A percentile compares a stretch with the other conserved stretches of the same genome.
These are phyloP conservation scores for Sussaba pulchella DNA, from an alignment of 2,888 invertebrate species.

Conservation along the genomic window DNA sequence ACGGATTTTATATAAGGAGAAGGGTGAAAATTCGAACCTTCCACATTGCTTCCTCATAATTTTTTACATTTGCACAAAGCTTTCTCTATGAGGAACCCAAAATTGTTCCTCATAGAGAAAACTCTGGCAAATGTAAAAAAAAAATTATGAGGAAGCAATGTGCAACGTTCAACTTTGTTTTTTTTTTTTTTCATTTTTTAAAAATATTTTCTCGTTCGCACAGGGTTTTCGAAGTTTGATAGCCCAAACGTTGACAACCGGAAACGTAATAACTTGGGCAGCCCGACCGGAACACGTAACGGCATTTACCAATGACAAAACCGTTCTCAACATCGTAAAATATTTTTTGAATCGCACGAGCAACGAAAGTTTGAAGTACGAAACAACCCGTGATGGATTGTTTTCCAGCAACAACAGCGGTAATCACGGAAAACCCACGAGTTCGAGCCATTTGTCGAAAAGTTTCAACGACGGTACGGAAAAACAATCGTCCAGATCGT, in stretches of 20 bases:
- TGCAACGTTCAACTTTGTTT: neutral
- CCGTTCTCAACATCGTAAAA: conserved; percentile 89
- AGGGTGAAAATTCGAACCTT: too few relatives aligned
- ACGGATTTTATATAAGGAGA: too few relatives aligned
- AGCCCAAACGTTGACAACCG: conserved; percentile 92
- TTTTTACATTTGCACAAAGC: neutral
- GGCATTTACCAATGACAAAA: conserved; percentile 90
- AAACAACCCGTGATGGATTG: conserved; percentile 63
- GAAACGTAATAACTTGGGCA: conserved; percentile 89
- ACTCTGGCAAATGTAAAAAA: too few relatives aligned
- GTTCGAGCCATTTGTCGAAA: conserved; percentile 67
- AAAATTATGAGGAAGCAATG: too few relatives aligned
- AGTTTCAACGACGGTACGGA: conserved; percentile 71
- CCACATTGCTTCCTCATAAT: neutral
- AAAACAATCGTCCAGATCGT: conserved; percentile 65
- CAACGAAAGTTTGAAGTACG: conserved; percentile 67
- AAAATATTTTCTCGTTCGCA: too few relatives aligned
- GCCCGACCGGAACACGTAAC: conserved; percentile 89
- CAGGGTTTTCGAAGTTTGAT: conserved; percentile 91
- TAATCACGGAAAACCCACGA: conserved; percentile 67
- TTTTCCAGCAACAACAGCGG: conserved; percentile 63
- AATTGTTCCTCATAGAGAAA: too few relatives aligned
- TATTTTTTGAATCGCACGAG: conserved; percentile 86
- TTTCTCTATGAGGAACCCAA: too few relatives aligned
- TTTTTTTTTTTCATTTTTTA: neutral